These are phyloP conservation scores for Mythimna ferrago DNA, from an alignment of 2,888 invertebrate genomes.

Conservation along the genomic window DNA sequence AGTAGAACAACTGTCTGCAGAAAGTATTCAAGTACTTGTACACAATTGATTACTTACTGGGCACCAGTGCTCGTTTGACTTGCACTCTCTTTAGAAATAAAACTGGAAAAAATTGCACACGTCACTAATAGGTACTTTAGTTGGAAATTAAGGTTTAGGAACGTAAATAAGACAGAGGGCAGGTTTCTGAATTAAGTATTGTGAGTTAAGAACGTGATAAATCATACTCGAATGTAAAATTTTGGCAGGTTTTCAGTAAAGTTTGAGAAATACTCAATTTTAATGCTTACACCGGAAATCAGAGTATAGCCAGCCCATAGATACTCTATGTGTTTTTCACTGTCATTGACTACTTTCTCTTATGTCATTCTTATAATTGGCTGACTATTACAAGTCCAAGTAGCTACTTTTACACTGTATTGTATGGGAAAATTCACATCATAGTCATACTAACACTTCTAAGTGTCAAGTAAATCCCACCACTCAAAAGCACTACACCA, in stretches of 20 bases:
- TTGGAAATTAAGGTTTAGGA: too few relatives aligned
- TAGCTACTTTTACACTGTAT: background rate
- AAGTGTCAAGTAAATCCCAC: background rate
- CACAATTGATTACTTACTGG: constrained; percentile 56
- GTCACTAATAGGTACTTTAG: background rate
- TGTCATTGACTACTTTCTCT: background rate
- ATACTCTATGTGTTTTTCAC: background rate
- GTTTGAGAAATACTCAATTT: too few relatives aligned
- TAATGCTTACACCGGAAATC: too few relatives aligned
- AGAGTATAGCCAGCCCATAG: background rate
- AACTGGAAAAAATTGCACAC: constrained; percentile 12
- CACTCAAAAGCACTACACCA: background rate
- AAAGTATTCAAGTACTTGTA: constrained; percentile 44
- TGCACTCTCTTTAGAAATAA: constrained; percentile 24
- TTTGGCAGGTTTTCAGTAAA: too few relatives aligned
- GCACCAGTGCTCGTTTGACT: constrained; percentile 39
- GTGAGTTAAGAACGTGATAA: too few relatives aligned
- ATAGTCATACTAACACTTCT: background rate
- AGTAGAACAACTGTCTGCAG: constrained; percentile 28
- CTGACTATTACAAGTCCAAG: background rate
- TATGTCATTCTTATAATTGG: too few relatives aligned
- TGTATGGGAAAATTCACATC: background rate
- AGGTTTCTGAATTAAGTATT: too few relatives aligned
- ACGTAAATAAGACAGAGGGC: too few relatives aligned
- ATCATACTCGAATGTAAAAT: too few relatives aligned